These are phyloP conservation scores for Myxocyprinus asiaticus DNA, from an alignment of 2,113 vertebrate genomes.

Conservation along the genomic window DNA sequence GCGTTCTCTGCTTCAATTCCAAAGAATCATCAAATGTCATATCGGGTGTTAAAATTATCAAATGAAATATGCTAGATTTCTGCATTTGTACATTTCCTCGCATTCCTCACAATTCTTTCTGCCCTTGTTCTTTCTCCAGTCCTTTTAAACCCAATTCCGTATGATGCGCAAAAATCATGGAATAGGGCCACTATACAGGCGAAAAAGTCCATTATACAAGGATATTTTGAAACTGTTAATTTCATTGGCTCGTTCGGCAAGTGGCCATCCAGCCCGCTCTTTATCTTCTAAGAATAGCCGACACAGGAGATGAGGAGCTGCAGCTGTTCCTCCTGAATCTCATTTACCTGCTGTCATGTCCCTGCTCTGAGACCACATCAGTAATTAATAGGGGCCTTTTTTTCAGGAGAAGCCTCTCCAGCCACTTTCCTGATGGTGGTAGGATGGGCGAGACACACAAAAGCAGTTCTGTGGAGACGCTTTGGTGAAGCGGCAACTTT, in stretches of 20 bases:
- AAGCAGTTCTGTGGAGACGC: conserved; percentile 54
- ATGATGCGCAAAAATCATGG: conserved; percentile 20
- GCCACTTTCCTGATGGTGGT: conserved; percentile 46
- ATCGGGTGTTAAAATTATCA: conserved; percentile 31
- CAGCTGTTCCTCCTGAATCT: conserved; percentile 58
- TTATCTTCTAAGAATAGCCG: conserved; percentile 62
- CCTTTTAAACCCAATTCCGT: not conserved
- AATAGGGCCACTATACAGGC: conserved; percentile 14
- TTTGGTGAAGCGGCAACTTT: conserved; percentile 43
- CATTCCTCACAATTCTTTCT: not conserved
- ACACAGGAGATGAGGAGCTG: conserved; percentile 58
- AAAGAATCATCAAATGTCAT: conserved; percentile 2
- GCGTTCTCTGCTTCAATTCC: conserved; percentile 18
- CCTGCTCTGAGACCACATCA: conserved; percentile 58
- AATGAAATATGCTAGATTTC: conserved; percentile 12
- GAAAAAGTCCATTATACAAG: conserved; percentile 42
- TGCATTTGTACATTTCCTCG: conserved; percentile 1
- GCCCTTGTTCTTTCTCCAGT: conserved; percentile 8
- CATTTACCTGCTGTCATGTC: conserved; percentile 62
- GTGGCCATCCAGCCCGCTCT: conserved; percentile 45
- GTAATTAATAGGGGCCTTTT: conserved; percentile 69
- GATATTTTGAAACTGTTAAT: conserved; percentile 60
- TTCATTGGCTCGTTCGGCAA: conserved; percentile 60
- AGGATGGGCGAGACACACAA: conserved; percentile 52
- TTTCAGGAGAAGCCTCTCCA: conserved; percentile 56